Evolutionary conservation across 2,888 invertebrate genomes (phyloP), one percentile per base, ranked within the genome.

Genomic region (Incurvaria masculella): DNA sequence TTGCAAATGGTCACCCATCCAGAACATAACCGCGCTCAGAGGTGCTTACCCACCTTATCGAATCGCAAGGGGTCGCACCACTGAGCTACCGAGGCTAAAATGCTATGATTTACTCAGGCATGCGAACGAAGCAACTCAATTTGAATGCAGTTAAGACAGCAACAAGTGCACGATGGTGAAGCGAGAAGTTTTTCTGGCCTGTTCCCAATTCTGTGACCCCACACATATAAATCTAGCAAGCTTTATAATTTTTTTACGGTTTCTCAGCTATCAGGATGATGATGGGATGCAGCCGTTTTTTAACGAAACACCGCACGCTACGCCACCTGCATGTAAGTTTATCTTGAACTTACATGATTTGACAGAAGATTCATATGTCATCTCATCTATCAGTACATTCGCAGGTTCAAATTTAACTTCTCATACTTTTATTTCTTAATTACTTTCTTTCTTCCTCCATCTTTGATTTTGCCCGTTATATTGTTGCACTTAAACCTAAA

Each of bases 201-300:
- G n/a, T n/a, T n/a, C n/a, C n/a, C n/a, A n/a, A n/a, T n/a, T n/a
- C n/a, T 40, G 17, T 6, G 16, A 40, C 16, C 10, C n/a, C 16
- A 16, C 8, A 11, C 40, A 8, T 27, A 20, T 47, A 50, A 38
- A 46, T 42, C 23, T 17, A 39, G 8, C 27, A 23, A 19, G 19
- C 45, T 3, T 20, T 50, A 10, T 21, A 8, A 39, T 41, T 18
- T 44, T 23, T 21, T 54, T 59, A 52, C 33, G n/a, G n/a, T n/a
- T n/a, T 63, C 60, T 5, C 62, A 78, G 74, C 62, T 73, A 70
- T 56, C 45, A 5, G 14, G 76, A 76, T 53, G 75, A 75, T 49
- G 76, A 78, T 59, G 76, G 74, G 42, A 75, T 74, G 74, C 78
- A 78, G 61, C 78, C 78, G 38, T 78, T 78, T 61, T 78, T 78